Base-by-base conservation (phyloP, 2,797 vertebrate species). In the Gadopsis bispinosus region DNA sequence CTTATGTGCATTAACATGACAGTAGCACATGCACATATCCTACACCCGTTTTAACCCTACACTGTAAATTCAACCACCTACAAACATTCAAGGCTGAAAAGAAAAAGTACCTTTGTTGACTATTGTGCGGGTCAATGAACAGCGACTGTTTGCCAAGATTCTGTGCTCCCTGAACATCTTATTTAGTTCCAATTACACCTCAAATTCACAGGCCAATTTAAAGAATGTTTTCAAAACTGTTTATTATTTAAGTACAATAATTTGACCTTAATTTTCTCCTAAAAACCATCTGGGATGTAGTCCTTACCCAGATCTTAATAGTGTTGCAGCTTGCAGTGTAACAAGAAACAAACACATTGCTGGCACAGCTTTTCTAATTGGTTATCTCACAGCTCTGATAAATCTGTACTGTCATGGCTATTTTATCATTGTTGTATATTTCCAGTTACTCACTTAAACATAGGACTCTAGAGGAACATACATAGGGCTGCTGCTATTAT, bases 181-280 rank as follows among this genome's bases (percentile, higher is more conserved):
- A 73, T 77, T 79, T 86, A 73, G 45, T 70, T 74, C 50, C 19
- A 65, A 71, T 84, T 87, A 76, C 73, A 79, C 31, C 55, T 76
- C 66, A 62, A 16, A 26, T 26, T 26, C 66, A 75, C 17, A 14
- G 37, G 12, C 9, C 53, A n/a, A 63, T 79, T 82, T 72, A 65
- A 80, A 63, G 17, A 78, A 79, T 66, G 3, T 29, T 50, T 64
- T 55, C 20, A 31, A 26, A 54, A 22, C 51, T 56, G 22, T 69
- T 81, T 72, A 20, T 70, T 75, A 19, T 80, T 63, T 59, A 60
- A 75, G 48, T 69, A 59, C 37, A 45, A 83, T 71, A n/a, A 61
- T 71, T 85, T 79, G 5, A 77, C 17, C 59, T 55, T 72, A 9
- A 74, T 73, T 53, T 39, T 29, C 26, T 66, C 55, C 26, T 68